These are phyloP conservation scores for Poeciliopsis retropinna DNA, from an alignment of 2,113 vertebrate genomes.

Conservation along the genomic window DNA sequence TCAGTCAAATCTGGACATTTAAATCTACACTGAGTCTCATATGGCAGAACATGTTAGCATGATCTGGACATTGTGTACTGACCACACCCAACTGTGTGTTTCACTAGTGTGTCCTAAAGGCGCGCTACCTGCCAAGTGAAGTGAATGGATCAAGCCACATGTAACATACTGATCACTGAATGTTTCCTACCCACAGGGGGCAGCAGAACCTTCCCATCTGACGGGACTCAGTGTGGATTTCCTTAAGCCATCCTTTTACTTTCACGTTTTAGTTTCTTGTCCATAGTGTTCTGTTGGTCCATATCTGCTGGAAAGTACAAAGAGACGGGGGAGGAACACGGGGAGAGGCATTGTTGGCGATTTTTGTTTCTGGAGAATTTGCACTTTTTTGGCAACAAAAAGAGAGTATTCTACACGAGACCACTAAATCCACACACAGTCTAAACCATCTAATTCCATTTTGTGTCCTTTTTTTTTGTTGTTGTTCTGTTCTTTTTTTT, in stretches of 20 bases:
- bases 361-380: constrained; percentile 74
- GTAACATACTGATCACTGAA: background rate
- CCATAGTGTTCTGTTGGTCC: constrained; percentile 56
- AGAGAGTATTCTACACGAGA: constrained; percentile 82
- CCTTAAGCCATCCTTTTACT: constrained; percentile 56
- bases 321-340: background rate
- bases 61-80: constrained; percentile 9
- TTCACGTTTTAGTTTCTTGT: constrained; percentile 52
- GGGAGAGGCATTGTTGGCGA: constrained; percentile 37
- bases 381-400: constrained; percentile 84
- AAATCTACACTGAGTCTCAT: constrained; percentile 23
- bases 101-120: constrained; percentile 23
- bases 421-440: constrained; percentile 85
- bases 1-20: constrained; percentile 65
- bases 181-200: constrained; percentile 16
- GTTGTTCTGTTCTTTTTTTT: constrained; percentile 52
- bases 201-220: constrained; percentile 7
- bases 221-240: constrained; percentile 34
- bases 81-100: constrained; percentile 8
- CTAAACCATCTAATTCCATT: constrained; percentile 82
- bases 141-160: constrained; percentile 7
- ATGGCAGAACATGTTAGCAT: constrained; percentile 14
- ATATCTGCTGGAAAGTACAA: constrained; percentile 70
- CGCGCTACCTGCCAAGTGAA: constrained; percentile 23
- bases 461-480: constrained; percentile 66